Evolutionary conservation across 1,140 invertebrate genomes (phyloP).

Genomic region (Papilio helenus): DNA sequence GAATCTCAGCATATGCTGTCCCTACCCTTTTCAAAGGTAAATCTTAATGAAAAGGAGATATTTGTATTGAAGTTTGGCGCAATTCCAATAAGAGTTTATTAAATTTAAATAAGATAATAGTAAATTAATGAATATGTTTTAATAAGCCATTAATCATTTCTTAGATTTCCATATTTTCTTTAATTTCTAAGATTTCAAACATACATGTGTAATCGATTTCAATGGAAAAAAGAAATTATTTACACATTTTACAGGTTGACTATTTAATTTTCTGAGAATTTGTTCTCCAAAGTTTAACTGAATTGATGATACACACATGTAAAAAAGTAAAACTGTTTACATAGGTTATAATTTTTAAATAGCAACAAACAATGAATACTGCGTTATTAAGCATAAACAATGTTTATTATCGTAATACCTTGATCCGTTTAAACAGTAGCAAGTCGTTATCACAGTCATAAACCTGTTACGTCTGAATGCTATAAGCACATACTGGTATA

Average conservation of each 20-base stretch:
- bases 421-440: slow-evolving; percentile 17
- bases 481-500: neutral
- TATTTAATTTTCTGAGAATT: too few relatives aligned
- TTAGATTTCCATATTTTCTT: too few relatives aligned
- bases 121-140: too few relatives aligned
- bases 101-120: neutral
- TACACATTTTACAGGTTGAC: too few relatives aligned
- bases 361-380: neutral
- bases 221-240: too few relatives aligned
- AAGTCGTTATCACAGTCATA: neutral
- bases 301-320: too few relatives aligned
- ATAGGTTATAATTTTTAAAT: too few relatives aligned
- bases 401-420: neutral
- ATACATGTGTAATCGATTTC: too few relatives aligned
- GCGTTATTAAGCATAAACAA: neutral
- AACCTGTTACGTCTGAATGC: neutral
- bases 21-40: slow-evolving; percentile 1
- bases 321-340: too few relatives aligned
- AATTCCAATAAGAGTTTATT: neutral
- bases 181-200: too few relatives aligned
- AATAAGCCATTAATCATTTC: too few relatives aligned
- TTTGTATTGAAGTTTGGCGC: neutral
- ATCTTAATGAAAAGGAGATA: neutral
- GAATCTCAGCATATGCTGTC: neutral
- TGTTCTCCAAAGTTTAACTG: too few relatives aligned